These are phyloP conservation scores for Perca flavescens DNA, from an alignment of 2,113 vertebrate species.

Conservation along the genomic window DNA sequence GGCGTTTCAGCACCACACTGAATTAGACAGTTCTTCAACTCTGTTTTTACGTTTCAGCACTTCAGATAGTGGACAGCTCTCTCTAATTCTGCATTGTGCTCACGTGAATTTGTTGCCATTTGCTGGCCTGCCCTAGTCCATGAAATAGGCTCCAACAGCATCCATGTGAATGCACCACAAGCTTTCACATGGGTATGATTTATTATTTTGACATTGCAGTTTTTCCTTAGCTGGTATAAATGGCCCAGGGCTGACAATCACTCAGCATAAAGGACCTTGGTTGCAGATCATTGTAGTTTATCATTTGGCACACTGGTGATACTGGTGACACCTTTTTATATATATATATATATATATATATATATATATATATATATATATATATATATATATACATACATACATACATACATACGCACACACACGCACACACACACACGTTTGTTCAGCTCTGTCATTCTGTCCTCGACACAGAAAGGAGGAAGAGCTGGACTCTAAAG, in stretches of 20 bases:
- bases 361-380: too few species aligned
- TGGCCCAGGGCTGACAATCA: not conserved
- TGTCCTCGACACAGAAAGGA: constrained; percentile 88
- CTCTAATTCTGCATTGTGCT: constrained; percentile 4
- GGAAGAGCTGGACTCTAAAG: constrained; percentile 96
- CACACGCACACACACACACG: not conserved
- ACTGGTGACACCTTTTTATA: not conserved
- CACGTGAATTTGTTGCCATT: constrained; percentile 8
- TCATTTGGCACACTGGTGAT: too few species aligned
- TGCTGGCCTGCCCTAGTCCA: not conserved
- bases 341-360: too few species aligned
- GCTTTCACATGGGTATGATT: not conserved
- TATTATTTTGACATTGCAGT: constrained; percentile 54
- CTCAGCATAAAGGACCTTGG: not conserved
- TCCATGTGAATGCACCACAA: constrained; percentile 24
- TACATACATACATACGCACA: too few species aligned
- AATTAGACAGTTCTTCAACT: constrained; percentile 55
- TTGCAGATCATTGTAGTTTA: constrained; percentile 7
- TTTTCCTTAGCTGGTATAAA: not conserved
- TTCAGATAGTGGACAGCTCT: constrained; percentile 41
- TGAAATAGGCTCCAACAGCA: not conserved
- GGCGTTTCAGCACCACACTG: constrained; percentile 63
- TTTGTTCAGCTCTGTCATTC: not conserved
- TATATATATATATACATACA: too few species aligned
- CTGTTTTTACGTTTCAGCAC: constrained; percentile 48